Conservation (phyloP, 2,888 invertebrate species). For the Heteropelma amictum region DNA sequence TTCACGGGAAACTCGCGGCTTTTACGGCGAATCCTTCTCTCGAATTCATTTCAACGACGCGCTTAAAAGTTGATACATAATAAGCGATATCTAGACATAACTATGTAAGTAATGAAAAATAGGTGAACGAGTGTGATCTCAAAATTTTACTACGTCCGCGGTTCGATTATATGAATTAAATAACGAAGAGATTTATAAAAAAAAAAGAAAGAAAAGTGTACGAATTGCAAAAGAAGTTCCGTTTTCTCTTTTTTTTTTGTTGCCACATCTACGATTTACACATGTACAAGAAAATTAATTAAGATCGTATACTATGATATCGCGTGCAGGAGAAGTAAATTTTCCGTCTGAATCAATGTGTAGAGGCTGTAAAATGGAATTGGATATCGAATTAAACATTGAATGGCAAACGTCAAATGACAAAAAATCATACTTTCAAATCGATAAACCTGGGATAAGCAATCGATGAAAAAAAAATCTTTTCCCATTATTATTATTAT, state of each 20-base stretch:
- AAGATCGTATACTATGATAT: slow-evolving; percentile 11
- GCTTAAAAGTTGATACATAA: slow-evolving; percentile 39
- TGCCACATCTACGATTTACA: slow-evolving; percentile 26
- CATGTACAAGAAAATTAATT: slow-evolving; percentile 5
- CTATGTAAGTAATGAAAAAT: slow-evolving; percentile 12
- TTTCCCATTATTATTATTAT: no score
- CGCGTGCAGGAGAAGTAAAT: not conserved
- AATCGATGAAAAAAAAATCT: no score
- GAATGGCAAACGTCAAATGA: no score
- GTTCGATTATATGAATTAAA: slow-evolving; percentile 36
- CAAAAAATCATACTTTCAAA: no score
- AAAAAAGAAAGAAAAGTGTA: slow-evolving; percentile 17
- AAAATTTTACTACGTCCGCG: slow-evolving; percentile 49
- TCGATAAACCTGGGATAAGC: no score
- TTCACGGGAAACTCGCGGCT: not conserved
- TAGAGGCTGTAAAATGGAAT: slow-evolving; percentile 26
- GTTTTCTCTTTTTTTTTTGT: slow-evolving; percentile 26
- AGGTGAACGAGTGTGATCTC: slow-evolving; percentile 54
- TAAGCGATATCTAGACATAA: slow-evolving; percentile 17
- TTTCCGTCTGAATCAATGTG: slow-evolving; percentile 29
- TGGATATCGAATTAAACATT: no score
- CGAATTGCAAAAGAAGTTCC: slow-evolving; percentile 18
- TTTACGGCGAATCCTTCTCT: not conserved
- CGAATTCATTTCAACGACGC: slow-evolving; percentile 48
- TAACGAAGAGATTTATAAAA: slow-evolving; percentile 1